Evolutionary conservation across 2,113 vertebrate genomes (phyloP).

Genomic region (Neodon shergylaensis): DNA sequence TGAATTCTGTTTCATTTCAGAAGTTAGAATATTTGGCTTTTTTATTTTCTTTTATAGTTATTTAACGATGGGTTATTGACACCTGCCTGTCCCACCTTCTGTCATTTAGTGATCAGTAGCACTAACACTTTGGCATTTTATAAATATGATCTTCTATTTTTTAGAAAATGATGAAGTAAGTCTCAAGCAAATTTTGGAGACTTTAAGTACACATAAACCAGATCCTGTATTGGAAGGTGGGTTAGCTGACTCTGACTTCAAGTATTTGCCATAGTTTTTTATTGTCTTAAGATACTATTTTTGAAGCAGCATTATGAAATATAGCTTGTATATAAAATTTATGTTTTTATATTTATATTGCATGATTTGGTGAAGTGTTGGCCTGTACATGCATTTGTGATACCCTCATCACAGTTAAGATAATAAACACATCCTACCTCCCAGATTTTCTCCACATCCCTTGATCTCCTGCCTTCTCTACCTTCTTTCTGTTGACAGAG

Average conservation of each 20-base stretch:
- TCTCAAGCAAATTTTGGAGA: slow-evolving; percentile 65
- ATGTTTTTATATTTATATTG: slow-evolving; percentile 34
- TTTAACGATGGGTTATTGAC: neutral
- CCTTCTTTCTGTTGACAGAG: neutral
- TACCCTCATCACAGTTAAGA: neutral
- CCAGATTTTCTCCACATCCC: neutral
- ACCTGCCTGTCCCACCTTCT: neutral
- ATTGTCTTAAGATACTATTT: neutral
- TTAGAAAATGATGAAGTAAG: slow-evolving; percentile 60
- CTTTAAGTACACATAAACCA: slow-evolving; percentile 28
- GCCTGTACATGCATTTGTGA: neutral
- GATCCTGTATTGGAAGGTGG: slow-evolving; percentile 39
- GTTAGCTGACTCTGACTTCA: slow-evolving; percentile 32
- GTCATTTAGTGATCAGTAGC: neutral
- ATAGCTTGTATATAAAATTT: neutral
- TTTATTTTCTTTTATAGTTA: neutral
- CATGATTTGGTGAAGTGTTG: neutral
- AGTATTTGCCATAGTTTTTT: neutral
- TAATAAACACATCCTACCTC: neutral
- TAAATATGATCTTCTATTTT: slow-evolving; percentile 39
- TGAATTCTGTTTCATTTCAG: slow-evolving; percentile 23
- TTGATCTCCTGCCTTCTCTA: neutral
- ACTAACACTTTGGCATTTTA: neutral
- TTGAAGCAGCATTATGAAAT: neutral
- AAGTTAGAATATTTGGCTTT: slow-evolving; percentile 10